Conservation (phyloP, 1,140 invertebrate genomes). For the Cardiocondyla obscurior region DNA sequence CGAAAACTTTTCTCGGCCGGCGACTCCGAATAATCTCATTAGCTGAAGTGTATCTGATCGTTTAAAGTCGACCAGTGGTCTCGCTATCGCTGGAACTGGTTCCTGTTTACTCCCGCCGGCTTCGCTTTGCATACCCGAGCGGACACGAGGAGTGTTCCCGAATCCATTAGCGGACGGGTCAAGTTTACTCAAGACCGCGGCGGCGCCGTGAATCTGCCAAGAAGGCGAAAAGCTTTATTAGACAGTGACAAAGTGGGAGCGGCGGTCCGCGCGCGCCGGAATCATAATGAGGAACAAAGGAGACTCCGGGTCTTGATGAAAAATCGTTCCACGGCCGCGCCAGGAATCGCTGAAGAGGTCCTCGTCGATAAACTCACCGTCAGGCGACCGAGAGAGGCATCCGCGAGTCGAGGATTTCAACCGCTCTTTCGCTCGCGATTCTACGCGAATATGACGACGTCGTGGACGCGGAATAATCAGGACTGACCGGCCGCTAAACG, state of each 20-base stretch:
- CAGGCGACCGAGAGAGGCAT: neutral
- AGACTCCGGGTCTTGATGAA: constrained; percentile 25
- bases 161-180: constrained; percentile 70
- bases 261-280: constrained; percentile 21
- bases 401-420: neutral
- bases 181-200: constrained; percentile 70
- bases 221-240: constrained; percentile 70
- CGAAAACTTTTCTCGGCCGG: constrained; percentile 3
- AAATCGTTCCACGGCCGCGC: constrained; percentile 23
- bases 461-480: neutral
- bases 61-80: constrained; percentile 65
- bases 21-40: constrained; percentile 70
- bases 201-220: constrained; percentile 54
- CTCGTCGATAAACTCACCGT: neutral
- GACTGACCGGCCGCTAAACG: constrained; percentile 19
- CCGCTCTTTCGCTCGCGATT: no score
- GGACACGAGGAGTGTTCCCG: constrained; percentile 66
- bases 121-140: constrained; percentile 70
- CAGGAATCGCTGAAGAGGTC: constrained; percentile 1
- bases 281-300: constrained; percentile 50
- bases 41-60: constrained; percentile 75
- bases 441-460: constrained; percentile 8
- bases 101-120: constrained; percentile 64
- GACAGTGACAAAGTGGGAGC: constrained; percentile 52
- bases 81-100: constrained; percentile 59